These are phyloP conservation scores for Pollenia amentaria DNA, from an alignment of 2,888 invertebrate species.

Conservation along the genomic window DNA sequence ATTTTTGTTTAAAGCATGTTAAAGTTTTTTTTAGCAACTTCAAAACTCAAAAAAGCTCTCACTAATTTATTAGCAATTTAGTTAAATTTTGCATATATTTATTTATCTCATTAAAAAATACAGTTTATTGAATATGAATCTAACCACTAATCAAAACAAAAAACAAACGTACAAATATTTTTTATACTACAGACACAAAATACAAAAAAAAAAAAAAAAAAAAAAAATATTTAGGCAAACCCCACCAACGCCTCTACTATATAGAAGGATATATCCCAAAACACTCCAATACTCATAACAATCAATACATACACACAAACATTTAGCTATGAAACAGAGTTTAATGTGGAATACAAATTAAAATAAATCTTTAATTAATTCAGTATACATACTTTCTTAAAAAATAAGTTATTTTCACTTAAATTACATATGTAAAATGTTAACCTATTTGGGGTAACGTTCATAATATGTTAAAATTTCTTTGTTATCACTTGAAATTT, in stretches of 20 bases:
- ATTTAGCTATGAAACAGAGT: conserved; percentile 19
- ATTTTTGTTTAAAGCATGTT: conserved; percentile 28
- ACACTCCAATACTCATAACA: conserved; percentile 52
- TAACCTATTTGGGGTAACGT: too few relatives aligned
- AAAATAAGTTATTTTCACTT: too few relatives aligned
- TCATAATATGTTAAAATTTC: too few relatives aligned
- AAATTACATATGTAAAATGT: too few relatives aligned
- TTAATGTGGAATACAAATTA: not conserved
- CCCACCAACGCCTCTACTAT: conserved; percentile 20
- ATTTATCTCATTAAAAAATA: not conserved
- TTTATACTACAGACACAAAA: conserved; percentile 41
- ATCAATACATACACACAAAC: conserved; percentile 28
- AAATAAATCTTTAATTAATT: too few relatives aligned
- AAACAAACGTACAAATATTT: conserved; percentile 56
- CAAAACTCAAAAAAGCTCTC: conserved; percentile 35
- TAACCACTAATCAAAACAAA: conserved; percentile 31
- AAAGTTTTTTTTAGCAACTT: conserved; percentile 1
- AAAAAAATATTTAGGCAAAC: too few relatives aligned
- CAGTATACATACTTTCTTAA: too few relatives aligned
- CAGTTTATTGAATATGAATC: conserved; percentile 8
- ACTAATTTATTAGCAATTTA: conserved; percentile 14
- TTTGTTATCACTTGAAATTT: too few relatives aligned
- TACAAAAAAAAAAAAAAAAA: not conserved
- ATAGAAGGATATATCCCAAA: conserved; percentile 26
- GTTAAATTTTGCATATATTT: conserved; percentile 22